Evolutionary conservation across 2,113 vertebrate species (phyloP), one percentile per base, ranked within the genome.

Genomic region (Fregetta grallaria): DNA sequence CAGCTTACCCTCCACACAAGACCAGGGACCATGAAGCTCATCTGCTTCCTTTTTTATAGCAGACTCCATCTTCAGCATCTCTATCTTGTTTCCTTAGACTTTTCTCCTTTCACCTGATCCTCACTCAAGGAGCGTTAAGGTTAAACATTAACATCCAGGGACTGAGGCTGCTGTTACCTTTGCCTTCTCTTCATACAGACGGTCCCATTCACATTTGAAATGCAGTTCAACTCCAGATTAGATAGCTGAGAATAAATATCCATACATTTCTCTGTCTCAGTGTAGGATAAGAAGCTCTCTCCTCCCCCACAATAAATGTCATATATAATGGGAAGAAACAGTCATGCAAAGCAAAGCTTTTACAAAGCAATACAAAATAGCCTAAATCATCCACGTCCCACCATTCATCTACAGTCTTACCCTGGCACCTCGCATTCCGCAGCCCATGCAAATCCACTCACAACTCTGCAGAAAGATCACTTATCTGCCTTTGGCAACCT

Each of bases 231-330:
- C 74, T 59, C 30, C 67, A 86, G 76, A 91, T 91, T 66, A 90
- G 53, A 83, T 15, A 88, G 30, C 66, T 80, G 47, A 84, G 72
- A 95, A 90, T 58, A 96, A 95, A 94, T 91, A 92, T 18, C 50
- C 50, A 71, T 86, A 58, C 59, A 67, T 88, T 95, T 88, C 36
- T 85, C 92, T 50, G 23, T 95, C 27, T 91, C 56, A 45, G 26
- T 65, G 70, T 63, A 94, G 89, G 52, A 87, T 78, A 96, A 81
- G 83, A 45, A 96, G 52, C 53, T 91, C 74, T 93, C 42, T 94
- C 76, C 68, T 96, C 89, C 84, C 32, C 76, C 73, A 72, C 87
- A 89, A 71, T 87, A 94, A 68, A 81, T 86, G 89, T 89, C 86
- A 92, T 10, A 59, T 91, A 75, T 74, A 92, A 92, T 67, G 44